A percentile compares a stretch with the other conserved stretches of the same genome.
Evolutionary conservation across 2,113 vertebrate genomes (phyloP).

Genomic region (Podarcis muralis): DNA sequence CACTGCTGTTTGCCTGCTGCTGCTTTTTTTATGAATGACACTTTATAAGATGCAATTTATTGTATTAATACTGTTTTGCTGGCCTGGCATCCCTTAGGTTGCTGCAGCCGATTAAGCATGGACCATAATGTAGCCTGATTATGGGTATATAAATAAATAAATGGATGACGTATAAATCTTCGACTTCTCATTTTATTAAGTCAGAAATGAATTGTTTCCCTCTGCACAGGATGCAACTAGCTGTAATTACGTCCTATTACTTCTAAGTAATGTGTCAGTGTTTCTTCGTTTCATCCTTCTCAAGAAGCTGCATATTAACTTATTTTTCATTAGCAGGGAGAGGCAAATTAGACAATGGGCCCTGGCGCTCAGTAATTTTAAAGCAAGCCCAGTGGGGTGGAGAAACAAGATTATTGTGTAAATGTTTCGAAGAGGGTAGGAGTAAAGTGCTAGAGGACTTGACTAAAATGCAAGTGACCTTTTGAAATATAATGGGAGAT

Average conservation of each 20-base stretch:
- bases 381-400: background rate
- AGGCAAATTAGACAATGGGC: conserved; percentile 6
- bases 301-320: conserved; percentile 11
- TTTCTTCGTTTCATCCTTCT: conserved; percentile 8
- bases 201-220: conserved; percentile 1
- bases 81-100: background rate
- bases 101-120: conserved; percentile 38
- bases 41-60: conserved; percentile 45
- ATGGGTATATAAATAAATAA: background rate
- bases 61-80: conserved; percentile 37
- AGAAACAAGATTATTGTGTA: background rate
- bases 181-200: conserved; percentile 40
- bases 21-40: conserved; percentile 24
- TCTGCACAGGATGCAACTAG: conserved; percentile 16
- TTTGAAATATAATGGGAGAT: background rate
- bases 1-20: conserved; percentile 17
- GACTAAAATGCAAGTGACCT: conserved; percentile 14
- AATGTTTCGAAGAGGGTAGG: background rate
- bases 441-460: background rate
- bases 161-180: conserved; percentile 6
- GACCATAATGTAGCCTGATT: conserved; percentile 1
- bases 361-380: background rate
- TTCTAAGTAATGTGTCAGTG: conserved; percentile 15
- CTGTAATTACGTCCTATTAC: conserved; percentile 17
- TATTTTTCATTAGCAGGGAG: conserved; percentile 1